Base-by-base conservation (phyloP, 2,113 vertebrate species). In the Planiliza haematocheilus region DNA sequence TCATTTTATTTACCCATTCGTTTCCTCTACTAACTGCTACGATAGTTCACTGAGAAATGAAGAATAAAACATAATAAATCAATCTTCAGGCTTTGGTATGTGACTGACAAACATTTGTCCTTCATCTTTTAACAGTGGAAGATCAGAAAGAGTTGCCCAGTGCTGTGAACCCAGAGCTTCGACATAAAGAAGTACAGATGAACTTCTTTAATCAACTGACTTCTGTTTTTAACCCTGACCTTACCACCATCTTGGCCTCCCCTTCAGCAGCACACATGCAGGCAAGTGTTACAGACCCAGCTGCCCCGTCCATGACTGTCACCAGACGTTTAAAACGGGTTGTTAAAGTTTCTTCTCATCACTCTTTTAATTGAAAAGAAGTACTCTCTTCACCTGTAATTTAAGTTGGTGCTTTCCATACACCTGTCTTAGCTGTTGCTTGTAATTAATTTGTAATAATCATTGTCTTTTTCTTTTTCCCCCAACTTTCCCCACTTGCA, bases 111-210 rank as follows among this genome's bases (percentile, higher is more conserved):
- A 55, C 41, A 4, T 10, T 10, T 71, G 5, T 52, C 7, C 24
- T 67, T 41, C 55, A 43, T 65, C 52, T 2, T 81, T 68, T 61
- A 60, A 56, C 72, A 99, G 98, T 99, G 91, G 98, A 99, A 89
- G 98, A 99, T 83, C 97, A 99, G 92, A 99, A 99, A 85, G 97
- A 99, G 69, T 59, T 95, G 73, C 95, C 96, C 56, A 95, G 95
- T 21, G 94, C 95, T 0, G 94, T 98, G 80, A 99, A 95, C 86
- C 97, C 97, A 0, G 98, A 99, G 65, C 93, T 98, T 74, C 94
- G 95, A 61, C 97, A 99, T 76, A 99, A 98, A 80, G 98, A 99
- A 91, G 98, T 99, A 7, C 97, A 99, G 86, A 97, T 99, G 97
- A 98, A 99, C 89, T 99, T 99, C 90, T 94, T 98, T 82, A 99